Percentiles rank a stretch among this genome's conserved stretches.
Evolutionary conservation across 2,113 vertebrate genomes (phyloP).

Genomic region (Daboia siamensis): DNA sequence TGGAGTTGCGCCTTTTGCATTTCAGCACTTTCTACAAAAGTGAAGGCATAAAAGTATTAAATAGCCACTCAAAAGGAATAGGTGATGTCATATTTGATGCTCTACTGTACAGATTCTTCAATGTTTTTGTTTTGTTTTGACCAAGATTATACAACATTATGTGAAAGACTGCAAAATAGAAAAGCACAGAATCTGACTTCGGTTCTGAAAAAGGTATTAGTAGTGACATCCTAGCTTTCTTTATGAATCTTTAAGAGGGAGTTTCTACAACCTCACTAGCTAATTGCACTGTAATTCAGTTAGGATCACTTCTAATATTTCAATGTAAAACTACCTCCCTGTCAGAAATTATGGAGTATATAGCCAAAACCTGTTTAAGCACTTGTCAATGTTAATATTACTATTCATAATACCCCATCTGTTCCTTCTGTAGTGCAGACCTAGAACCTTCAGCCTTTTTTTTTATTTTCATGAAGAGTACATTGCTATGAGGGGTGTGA

Average conservation of each 20-base stretch:
- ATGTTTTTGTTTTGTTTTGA: neutral
- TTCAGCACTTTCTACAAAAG: neutral
- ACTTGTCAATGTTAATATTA: neutral
- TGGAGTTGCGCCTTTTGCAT: neutral
- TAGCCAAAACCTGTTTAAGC: neutral
- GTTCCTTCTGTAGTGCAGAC: neutral
- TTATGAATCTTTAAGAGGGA: neutral
- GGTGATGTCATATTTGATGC: neutral
- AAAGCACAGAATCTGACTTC: neutral
- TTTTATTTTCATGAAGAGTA: neutral
- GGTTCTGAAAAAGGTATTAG: neutral
- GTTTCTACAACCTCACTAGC: neutral
- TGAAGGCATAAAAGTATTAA: slow-evolving; percentile 18
- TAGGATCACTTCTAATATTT: neutral
- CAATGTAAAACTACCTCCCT: neutral
- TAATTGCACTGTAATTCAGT: neutral
- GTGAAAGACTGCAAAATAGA: neutral
- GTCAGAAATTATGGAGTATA: neutral
- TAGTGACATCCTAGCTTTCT: neutral
- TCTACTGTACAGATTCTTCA: neutral
- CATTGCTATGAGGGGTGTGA: neutral
- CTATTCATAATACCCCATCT: neutral
- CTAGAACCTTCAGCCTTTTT: neutral
- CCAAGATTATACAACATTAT: neutral
- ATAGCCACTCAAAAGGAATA: neutral